A percentile compares a stretch with the other conserved stretches of the same genome.
Evolutionary conservation across 1,140 invertebrate genomes (phyloP).

Genomic region (Goniozus legneri): DNA sequence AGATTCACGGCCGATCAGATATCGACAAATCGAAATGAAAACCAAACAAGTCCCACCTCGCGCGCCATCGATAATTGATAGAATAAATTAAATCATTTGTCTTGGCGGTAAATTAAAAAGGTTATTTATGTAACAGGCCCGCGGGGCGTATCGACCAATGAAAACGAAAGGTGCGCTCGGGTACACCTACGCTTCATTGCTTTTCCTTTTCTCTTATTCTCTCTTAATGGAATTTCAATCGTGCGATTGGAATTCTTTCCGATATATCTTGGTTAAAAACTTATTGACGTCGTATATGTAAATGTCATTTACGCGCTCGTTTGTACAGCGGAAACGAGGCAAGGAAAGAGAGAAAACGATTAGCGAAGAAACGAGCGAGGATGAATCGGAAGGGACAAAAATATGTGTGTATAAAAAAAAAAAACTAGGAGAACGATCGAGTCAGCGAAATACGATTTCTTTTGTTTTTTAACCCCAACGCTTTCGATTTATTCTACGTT

Average conservation of each 20-base stretch:
- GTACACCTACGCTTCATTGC: no score
- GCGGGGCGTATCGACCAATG: conserved; percentile 24
- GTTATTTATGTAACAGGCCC: conserved; percentile 42
- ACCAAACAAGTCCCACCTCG: conserved; percentile 27
- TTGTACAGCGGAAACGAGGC: no score
- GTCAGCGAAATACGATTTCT: conserved; percentile 19
- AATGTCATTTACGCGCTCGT: no score
- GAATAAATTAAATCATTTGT: conserved; percentile 50
- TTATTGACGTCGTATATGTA: no score
- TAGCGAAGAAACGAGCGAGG: conserved; percentile 8
- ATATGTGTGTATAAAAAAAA: conserved; percentile 6
- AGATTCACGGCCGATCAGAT: conserved; percentile 19
- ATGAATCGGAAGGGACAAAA: conserved; percentile 3
- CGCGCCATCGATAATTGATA: conserved; percentile 38
- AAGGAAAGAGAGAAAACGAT: conserved; percentile 14
- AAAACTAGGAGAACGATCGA: conserved; percentile 13
- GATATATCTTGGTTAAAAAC: no score
- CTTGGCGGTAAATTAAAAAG: conserved; percentile 41
- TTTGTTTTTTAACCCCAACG: conserved; percentile 37
- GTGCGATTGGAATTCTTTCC: no score
- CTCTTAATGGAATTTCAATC: no score
- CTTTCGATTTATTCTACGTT: conserved; percentile 47
- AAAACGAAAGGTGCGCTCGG: no score
- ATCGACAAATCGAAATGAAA: conserved; percentile 36
- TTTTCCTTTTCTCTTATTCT: no score